Evolutionary conservation across 1,140 invertebrate genomes (phyloP).

Genomic region (Phthorimaea operculella): DNA sequence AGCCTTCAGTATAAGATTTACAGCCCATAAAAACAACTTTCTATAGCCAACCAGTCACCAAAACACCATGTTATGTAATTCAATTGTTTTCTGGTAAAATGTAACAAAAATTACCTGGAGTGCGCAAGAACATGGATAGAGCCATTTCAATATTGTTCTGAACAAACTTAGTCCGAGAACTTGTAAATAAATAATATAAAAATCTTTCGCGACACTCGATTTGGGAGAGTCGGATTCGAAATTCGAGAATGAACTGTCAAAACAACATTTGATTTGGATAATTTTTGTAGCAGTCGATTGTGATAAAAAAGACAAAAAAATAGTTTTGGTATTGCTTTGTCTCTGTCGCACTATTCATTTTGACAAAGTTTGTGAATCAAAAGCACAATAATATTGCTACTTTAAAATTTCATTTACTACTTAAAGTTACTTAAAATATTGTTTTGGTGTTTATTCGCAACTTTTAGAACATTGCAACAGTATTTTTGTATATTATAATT

Average conservation of each 20-base stretch:
- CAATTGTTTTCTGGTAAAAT: neutral
- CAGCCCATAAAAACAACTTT: neutral
- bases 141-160: neutral
- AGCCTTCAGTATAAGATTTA: no score
- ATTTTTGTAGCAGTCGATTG: neutral
- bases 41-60: neutral
- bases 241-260: conserved; percentile 1
- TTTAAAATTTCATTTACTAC: neutral
- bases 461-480: no score
- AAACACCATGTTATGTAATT: conserved; percentile 2
- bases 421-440: neutral
- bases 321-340: neutral
- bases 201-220: neutral
- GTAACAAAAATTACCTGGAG: conserved; percentile 1
- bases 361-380: neutral
- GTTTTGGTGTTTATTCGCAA: no score
- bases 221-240: conserved; percentile 1
- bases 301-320: neutral
- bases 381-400: neutral
- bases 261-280: neutral
- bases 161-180: neutral
- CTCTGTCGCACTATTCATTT: neutral
- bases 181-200: neutral
- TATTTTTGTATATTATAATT: no score
- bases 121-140: conserved; percentile 1